Percentiles rank a stretch among this genome's conserved stretches.
Evolutionary conservation across 2,888 invertebrate species (phyloP).

Genomic region (Ormia ochracea): DNA sequence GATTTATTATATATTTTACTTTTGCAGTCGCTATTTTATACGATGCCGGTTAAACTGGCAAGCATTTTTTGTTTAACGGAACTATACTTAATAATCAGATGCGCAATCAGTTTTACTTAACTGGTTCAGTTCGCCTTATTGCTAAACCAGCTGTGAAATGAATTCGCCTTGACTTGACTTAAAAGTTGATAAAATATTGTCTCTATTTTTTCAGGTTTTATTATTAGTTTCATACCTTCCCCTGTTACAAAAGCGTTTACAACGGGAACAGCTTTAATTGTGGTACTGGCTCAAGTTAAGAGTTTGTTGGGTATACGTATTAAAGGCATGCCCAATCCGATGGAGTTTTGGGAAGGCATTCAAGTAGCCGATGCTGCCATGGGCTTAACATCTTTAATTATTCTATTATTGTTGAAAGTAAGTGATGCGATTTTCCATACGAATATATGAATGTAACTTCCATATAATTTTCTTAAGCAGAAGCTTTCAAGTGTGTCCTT

Average conservation of each 20-base stretch:
- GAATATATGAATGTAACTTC: neutral
- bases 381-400: conserved; percentile 81
- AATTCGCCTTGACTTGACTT: too few species aligned
- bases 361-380: conserved; percentile 81
- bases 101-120: too few species aligned
- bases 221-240: conserved; percentile 89
- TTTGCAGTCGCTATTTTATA: too few species aligned
- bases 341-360: conserved; percentile 78
- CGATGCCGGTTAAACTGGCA: too few species aligned
- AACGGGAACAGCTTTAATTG: conserved; percentile 88
- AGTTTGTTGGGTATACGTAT: conserved; percentile 84
- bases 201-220: conserved; percentile 80
- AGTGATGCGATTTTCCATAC: conserved; percentile 66
- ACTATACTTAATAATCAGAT: too few species aligned
- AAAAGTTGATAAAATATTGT: neutral
- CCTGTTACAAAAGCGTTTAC: conserved; percentile 91
- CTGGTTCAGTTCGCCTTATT: too few species aligned
- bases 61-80: too few species aligned
- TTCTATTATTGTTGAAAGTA: conserved; percentile 84
- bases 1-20: too few species aligned
- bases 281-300: conserved; percentile 85
- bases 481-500: conserved; percentile 69
- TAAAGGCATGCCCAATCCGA: conserved; percentile 66
- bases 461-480: conserved; percentile 54
- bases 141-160: too few species aligned